Evolutionary conservation across 2,888 invertebrate genomes (phyloP).

Genomic region (Eupithecia inturbata): DNA sequence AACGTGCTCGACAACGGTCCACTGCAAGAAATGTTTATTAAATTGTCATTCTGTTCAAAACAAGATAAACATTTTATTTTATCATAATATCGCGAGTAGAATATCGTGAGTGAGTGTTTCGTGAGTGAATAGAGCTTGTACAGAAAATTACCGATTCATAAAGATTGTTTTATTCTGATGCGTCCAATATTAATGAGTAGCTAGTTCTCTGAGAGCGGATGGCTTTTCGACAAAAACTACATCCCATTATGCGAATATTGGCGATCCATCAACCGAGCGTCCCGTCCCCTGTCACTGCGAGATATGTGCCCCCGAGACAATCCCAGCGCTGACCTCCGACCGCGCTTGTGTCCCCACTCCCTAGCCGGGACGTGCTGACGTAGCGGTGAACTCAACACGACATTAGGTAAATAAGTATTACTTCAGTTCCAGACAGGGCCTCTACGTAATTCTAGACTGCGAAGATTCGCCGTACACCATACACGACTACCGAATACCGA

Average conservation of each 20-base stretch:
- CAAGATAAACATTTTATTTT: not conserved
- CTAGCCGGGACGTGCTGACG: not conserved
- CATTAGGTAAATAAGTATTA: not conserved
- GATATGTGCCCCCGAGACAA: constrained; percentile 25
- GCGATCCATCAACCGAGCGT: constrained; percentile 40
- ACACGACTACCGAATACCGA: too few relatives aligned
- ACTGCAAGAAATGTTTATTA: not conserved
- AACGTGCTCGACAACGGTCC: not conserved
- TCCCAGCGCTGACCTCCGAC: constrained; percentile 21
- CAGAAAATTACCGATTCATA: not conserved
- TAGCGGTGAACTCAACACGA: not conserved
- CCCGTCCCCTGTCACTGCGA: constrained; percentile 19
- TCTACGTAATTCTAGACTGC: not conserved
- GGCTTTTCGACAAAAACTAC: constrained; percentile 41
- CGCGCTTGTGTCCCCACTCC: too few relatives aligned
- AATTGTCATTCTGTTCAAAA: not conserved
- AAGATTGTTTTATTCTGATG: not conserved
- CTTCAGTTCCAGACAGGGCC: not conserved
- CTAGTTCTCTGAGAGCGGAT: constrained; percentile 23
- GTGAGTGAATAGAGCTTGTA: too few relatives aligned
- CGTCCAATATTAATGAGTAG: constrained; percentile 17
- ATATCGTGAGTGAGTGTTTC: too few relatives aligned
- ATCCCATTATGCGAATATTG: constrained; percentile 42
- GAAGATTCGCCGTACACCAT: too few relatives aligned
- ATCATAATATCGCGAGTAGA: not conserved